Evolutionary conservation across 2,113 vertebrate genomes (phyloP), one percentile per base, ranked within the genome.

Genomic region (Dicrurus megarhynchus): DNA sequence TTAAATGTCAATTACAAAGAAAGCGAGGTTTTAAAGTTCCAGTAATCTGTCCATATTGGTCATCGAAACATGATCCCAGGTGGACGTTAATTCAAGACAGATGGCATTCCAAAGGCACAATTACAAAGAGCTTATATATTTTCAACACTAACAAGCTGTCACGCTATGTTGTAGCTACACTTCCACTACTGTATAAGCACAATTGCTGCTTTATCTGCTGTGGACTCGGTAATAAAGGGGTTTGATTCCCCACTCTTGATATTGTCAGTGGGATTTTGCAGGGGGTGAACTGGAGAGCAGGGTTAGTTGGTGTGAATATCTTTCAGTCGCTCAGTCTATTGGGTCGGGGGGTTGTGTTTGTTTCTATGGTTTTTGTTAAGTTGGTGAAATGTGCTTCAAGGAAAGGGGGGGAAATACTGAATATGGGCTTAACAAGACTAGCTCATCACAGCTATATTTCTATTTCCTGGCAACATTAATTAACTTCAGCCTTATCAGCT

Each of bases 1-100:
- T 99, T 98, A 98, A 98, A 98, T 99, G 98, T 98, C 98, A 98
- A 98, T 99, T 98, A 98, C 98, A 98, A 98, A 98, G 97, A 98
- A 98, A 98, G 97, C 89, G 96, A 97, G 97, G 97, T 98, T 99
- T 99, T 98, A 98, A 98, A 98, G 98, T 98, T 98, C 96, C 96
- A 98, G 98, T 98, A 97, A 98, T 98, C 98, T 98, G 98, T 98
- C 98, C 96, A 90, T 97, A 97, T 98, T 98, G 98, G 98, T 98
- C 98, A 98, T 98, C 97, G 95, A 97, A 98, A 98, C 97, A 92
- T 98, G 98, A 98, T 98, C 98, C 98, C 99, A 99, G 98, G 98
- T 99, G 98, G 98, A 97, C 93, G 97, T 99, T 97, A 99, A 99
- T 99, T 99, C 97, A 98, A 98, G 98, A 98, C 98, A 98, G 98